phyloP scores from a whole-genome alignment of 2,797 vertebrate species.

The Hypotaenidia philippensis region DNA sequence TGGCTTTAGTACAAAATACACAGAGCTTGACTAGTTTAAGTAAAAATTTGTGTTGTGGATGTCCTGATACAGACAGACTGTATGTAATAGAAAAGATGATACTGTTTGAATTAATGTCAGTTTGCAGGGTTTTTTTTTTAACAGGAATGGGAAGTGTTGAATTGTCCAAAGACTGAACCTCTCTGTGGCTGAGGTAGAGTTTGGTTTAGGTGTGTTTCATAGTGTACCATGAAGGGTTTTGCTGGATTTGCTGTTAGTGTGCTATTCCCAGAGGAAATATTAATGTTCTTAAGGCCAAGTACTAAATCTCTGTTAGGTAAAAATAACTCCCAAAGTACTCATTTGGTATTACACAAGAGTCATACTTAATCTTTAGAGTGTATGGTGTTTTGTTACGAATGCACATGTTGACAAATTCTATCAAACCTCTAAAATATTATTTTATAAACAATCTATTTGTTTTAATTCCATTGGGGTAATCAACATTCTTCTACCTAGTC shows the following conservation, averaged over 20 bases:
- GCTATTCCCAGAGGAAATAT: slow-evolving; percentile 23
- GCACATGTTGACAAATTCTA: neutral
- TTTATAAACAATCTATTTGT: neutral
- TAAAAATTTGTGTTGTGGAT: slow-evolving; percentile 5
- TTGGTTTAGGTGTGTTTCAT: neutral
- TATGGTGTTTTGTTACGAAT: neutral
- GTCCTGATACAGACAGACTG: neutral
- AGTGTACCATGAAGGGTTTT: neutral
- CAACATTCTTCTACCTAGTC: neutral
- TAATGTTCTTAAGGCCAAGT: slow-evolving; percentile 5
- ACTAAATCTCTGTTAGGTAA: neutral
- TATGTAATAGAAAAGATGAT: neutral
- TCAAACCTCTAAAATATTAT: neutral
- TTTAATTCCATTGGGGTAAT: neutral
- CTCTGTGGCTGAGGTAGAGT: neutral
- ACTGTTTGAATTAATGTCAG: neutral
- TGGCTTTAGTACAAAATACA: slow-evolving; percentile 37
- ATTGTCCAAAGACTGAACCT: neutral
- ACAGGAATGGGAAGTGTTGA: neutral
- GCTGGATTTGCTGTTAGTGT: neutral
- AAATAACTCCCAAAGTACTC: slow-evolving; percentile 9
- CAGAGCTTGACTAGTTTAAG: slow-evolving; percentile 27
- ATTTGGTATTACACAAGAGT: neutral
- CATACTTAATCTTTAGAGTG: neutral
- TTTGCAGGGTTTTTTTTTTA: neutral